Evolutionary conservation across 2,113 vertebrate species (phyloP).

Genomic region (Vicugna pacos): DNA sequence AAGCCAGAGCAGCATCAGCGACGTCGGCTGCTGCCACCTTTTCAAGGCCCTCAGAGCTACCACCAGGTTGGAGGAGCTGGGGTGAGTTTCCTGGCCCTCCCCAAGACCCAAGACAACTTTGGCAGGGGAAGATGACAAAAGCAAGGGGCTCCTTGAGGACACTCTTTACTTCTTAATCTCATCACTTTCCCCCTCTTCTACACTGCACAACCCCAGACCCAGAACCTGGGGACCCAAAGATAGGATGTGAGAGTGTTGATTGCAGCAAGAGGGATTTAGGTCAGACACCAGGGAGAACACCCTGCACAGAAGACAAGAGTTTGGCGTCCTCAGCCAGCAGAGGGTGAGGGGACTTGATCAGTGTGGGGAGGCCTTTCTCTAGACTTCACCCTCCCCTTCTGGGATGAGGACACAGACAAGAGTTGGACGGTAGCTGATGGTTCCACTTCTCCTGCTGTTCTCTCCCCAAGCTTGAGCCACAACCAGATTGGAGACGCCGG

Average conservation of each 20-base stretch:
- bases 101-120: neutral
- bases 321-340: neutral
- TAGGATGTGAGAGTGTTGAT: neutral
- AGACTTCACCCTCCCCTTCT: neutral
- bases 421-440: neutral
- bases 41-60: conserved; percentile 83
- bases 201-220: neutral
- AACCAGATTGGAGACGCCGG: conserved; percentile 89
- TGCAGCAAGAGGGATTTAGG: conserved; percentile 12
- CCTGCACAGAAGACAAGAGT: neutral
- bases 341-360: accelerated
- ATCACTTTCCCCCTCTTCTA: neutral
- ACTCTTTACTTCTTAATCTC: neutral
- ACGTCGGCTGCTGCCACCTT: conserved; percentile 67
- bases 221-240: neutral
- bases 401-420: neutral
- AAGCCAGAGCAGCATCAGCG: conserved; percentile 80
- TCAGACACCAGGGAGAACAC: neutral
- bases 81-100: conserved; percentile 84
- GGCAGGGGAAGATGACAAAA: neutral
- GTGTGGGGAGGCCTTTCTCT: neutral
- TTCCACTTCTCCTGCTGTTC: neutral
- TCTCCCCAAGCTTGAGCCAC: conserved; percentile 88
- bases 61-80: conserved; percentile 86
- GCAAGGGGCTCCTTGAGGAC: neutral